These are phyloP conservation scores for Ptilodon capucinus DNA, from an alignment of 2,888 invertebrate genomes.

Conservation along the genomic window DNA sequence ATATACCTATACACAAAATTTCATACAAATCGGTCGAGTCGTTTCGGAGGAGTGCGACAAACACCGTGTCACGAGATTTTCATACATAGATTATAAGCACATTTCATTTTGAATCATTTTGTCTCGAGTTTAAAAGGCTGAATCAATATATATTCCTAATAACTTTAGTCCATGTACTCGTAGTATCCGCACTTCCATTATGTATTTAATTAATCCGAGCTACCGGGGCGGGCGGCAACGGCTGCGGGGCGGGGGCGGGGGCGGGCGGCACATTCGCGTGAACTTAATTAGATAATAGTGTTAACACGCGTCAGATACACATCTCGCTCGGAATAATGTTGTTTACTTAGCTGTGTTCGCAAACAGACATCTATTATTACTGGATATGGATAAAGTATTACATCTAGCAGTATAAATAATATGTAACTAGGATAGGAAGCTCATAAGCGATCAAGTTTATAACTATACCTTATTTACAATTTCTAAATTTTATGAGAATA, in stretches of 20 bases:
- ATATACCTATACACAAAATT: too few species aligned
- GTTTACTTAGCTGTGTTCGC: not conserved
- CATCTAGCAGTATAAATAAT: not conserved
- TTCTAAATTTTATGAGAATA: too few species aligned
- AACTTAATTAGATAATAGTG: conserved; percentile 27
- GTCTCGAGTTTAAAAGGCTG: not conserved
- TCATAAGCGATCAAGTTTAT: too few species aligned
- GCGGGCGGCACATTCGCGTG: conserved; percentile 21
- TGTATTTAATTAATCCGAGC: not conserved
- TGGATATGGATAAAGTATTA: not conserved
- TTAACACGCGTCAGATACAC: conserved; percentile 12
- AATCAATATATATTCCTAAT: not conserved
- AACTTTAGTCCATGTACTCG: not conserved
- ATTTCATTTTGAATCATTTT: too few species aligned
- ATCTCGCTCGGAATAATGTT: not conserved
- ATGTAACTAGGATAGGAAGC: too few species aligned
- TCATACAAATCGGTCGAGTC: too few species aligned
- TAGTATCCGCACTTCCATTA: not conserved
- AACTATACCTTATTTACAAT: too few species aligned
- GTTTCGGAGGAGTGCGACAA: too few species aligned
- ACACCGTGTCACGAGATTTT: too few species aligned
- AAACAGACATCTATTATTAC: not conserved
- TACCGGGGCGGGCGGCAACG: not conserved
- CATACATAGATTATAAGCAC: too few species aligned
- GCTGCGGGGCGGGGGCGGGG: too few species aligned